Evolutionary conservation across 2,888 invertebrate genomes (phyloP), one percentile per base, ranked within the genome.

Genomic region (Allophyes oxyacanthae): DNA sequence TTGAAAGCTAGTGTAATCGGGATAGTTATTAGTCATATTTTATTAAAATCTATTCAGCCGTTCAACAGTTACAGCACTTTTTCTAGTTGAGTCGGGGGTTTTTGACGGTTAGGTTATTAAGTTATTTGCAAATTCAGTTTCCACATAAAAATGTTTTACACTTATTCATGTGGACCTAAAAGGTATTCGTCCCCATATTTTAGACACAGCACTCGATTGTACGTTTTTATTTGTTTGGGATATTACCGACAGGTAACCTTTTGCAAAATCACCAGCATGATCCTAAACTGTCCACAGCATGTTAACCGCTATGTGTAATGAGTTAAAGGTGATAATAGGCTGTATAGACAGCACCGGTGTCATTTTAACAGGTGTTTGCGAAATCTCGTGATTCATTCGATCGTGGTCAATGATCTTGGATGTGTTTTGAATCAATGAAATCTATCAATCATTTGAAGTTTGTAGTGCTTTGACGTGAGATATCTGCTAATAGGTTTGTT

Each of bases 351-450:
- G 6, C 8, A 50, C 20, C 11, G 37, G 7, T 73, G 53, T 62
- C 51, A 71, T 64, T 63, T 71, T 55, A 50, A 45, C 68, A 73
- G 68, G 57, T 64, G 64, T 62, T 57, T 53, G 64, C 57, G 44
- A 57, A 58, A 56, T 59, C 26, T 53, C 15, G 42, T 68, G 72
- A 73, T 61, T 73, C 75, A 74, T 70, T 41, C 41, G 38, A 36
- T 6, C 11, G 49, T 70, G 72, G 67, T 72, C 71, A 75, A 42
- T 67, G 63, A n/a, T 67, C 60, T 58, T 58, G 37, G 38, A 20
- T 69, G 66, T 69, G 66, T 50, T 54, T 50, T 42, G 59, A 74
- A 62, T 65, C 52, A 70, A 72, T 69, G 56, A 59, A 69, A 51
- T 57, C 51, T 45, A 54, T 72, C 62, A 57, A 53, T 53, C 53